These are phyloP conservation scores for Dryocosmus kuriphilus DNA, from an alignment of 2,888 invertebrate genomes.

Conservation along the genomic window DNA sequence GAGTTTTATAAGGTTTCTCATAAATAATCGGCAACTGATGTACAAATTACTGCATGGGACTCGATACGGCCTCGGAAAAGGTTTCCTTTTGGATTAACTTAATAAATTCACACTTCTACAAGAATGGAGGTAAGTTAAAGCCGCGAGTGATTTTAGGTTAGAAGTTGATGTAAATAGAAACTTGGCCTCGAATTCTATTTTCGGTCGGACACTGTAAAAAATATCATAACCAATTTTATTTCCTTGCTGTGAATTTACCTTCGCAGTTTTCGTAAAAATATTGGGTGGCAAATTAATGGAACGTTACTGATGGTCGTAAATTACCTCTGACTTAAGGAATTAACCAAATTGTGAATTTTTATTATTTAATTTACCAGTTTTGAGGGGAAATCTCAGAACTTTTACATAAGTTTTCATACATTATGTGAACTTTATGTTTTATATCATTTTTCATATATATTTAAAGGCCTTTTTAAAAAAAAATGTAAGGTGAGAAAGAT, in stretches of 20 bases:
- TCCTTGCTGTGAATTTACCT: neutral
- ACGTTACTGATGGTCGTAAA: neutral
- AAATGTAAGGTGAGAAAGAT: too few relatives aligned
- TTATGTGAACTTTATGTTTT: too few relatives aligned
- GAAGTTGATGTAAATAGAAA: slow-evolving; percentile 22
- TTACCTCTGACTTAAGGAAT: too few relatives aligned
- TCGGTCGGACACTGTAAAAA: neutral
- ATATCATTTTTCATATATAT: too few relatives aligned
- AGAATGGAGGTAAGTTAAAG: slow-evolving; percentile 60
- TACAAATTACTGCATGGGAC: slow-evolving; percentile 44
- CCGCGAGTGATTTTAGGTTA: slow-evolving; percentile 44
- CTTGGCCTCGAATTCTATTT: slow-evolving; percentile 2
- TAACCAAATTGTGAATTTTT: too few relatives aligned
- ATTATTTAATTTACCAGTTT: too few relatives aligned
- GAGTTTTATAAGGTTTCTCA: slow-evolving; percentile 49
- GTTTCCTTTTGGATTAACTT: slow-evolving; percentile 52
- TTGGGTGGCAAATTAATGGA: neutral
- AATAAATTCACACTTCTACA: slow-evolving; percentile 38
- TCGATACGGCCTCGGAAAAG: slow-evolving; percentile 46
- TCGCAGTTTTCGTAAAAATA: neutral
- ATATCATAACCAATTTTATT: neutral
- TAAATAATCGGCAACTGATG: slow-evolving; percentile 50
- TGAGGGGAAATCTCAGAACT: too few relatives aligned
- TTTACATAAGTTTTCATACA: too few relatives aligned
- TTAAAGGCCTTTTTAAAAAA: too few relatives aligned